Evolutionary conservation across 1,140 invertebrate species (phyloP).

Genomic region (Stenopsyche tienmushanensis): DNA sequence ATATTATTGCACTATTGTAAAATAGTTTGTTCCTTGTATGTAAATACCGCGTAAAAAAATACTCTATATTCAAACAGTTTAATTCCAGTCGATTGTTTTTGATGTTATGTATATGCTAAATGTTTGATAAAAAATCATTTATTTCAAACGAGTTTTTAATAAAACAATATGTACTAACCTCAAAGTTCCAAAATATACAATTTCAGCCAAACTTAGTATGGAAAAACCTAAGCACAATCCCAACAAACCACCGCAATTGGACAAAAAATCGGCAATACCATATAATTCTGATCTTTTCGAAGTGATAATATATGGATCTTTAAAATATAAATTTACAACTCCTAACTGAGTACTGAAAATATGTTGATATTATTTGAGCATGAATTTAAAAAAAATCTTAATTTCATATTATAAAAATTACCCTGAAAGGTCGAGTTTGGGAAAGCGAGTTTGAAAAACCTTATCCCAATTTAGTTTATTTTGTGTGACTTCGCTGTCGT

Average conservation of each 20-base stretch:
- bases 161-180: too few species aligned
- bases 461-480: slow-evolving; percentile 60
- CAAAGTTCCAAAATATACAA: slow-evolving; percentile 45
- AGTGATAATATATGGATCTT: slow-evolving; percentile 45
- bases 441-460: neutral
- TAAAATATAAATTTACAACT: slow-evolving; percentile 43
- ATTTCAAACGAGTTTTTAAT: neutral
- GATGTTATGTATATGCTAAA: neutral
- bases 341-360: slow-evolving; percentile 14
- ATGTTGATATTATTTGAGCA: too few species aligned
- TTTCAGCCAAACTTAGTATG: slow-evolving; percentile 45
- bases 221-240: slow-evolving; percentile 48
- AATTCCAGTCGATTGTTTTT: too few species aligned
- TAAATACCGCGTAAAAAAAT: too few species aligned
- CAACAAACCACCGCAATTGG: slow-evolving; percentile 45
- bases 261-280: slow-evolving; percentile 46
- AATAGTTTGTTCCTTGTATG: too few species aligned
- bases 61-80: too few species aligned
- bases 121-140: neutral
- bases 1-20: too few species aligned
- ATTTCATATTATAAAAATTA: neutral
- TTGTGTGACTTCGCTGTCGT: slow-evolving; percentile 66
- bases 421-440: neutral
- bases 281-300: slow-evolving; percentile 45
- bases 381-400: too few species aligned